Conservation (phyloP, 2,797 vertebrate species). For the Melanotaenia parkinsoni region DNA sequence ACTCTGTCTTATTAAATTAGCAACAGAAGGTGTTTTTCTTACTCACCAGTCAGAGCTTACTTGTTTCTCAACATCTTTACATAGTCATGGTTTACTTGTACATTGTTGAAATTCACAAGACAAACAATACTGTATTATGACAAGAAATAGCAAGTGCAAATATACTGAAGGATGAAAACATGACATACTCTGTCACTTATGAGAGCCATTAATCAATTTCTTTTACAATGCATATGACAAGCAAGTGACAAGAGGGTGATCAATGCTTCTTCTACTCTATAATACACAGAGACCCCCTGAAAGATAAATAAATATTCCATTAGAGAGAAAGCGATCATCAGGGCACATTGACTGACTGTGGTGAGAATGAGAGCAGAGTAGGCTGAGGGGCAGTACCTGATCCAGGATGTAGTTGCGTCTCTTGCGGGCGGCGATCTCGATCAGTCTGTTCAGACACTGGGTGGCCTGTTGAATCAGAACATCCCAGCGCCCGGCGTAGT, state of each 20-base stretch:
- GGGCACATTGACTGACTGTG: constrained; percentile 79
- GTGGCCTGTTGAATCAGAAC: constrained; percentile 94
- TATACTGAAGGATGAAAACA: constrained; percentile 78
- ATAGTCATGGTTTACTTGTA: constrained; percentile 88
- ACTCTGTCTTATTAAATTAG: constrained; percentile 82
- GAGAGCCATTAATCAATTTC: constrained; percentile 73
- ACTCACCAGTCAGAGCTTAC: constrained; percentile 89
- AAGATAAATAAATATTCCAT: constrained; percentile 85
- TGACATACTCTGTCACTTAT: constrained; percentile 76
- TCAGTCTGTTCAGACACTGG: constrained; percentile 94
- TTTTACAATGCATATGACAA: constrained; percentile 76
- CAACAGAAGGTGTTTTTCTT: constrained; percentile 88
- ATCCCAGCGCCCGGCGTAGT: constrained; percentile 95
- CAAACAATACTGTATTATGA: constrained; percentile 81
- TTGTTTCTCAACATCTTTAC: constrained; percentile 90
- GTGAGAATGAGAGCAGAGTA: constrained; percentile 58
- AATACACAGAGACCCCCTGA: constrained; percentile 83
- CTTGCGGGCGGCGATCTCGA: constrained; percentile 95
- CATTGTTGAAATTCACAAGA: constrained; percentile 83
- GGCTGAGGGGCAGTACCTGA: constrained; percentile 84
- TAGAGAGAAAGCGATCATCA: constrained; percentile 81
- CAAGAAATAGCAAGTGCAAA: constrained; percentile 77
- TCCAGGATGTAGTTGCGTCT: constrained; percentile 96
- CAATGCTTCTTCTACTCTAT: constrained; percentile 81
- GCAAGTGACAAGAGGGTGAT: constrained; percentile 78